Conservation (phyloP, 2,888 invertebrate genomes). For the Octonoba sinensis region DNA sequence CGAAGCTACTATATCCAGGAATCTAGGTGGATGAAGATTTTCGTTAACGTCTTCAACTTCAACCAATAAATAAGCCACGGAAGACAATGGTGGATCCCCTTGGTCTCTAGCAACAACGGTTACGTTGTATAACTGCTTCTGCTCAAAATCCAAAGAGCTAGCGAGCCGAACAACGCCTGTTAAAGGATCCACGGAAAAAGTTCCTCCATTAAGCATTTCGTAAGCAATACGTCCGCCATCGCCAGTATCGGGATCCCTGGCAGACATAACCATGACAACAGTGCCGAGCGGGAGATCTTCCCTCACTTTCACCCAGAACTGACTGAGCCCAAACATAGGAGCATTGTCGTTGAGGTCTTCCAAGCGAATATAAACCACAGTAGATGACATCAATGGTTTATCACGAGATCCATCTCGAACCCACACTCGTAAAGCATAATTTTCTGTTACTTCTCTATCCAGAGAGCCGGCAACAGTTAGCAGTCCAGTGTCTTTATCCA, state of each 20-base stretch:
- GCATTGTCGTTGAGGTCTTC: conserved; percentile 91
- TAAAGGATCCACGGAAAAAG: conserved; percentile 84
- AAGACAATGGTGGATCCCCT: conserved; percentile 80
- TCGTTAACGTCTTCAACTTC: conserved; percentile 93
- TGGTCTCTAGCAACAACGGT: conserved; percentile 87
- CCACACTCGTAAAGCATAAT: conserved; percentile 83
- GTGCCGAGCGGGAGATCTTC: conserved; percentile 92
- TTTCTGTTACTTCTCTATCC: conserved; percentile 86
- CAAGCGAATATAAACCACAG: conserved; percentile 83
- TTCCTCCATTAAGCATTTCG: conserved; percentile 77
- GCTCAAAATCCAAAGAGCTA: conserved; percentile 87
- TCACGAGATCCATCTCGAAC: conserved; percentile 78
- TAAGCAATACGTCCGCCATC: conserved; percentile 85
- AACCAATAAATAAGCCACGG: conserved; percentile 83
- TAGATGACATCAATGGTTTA: conserved; percentile 82
- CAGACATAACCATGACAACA: conserved; percentile 85
- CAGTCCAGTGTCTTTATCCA: conserved; percentile 83
- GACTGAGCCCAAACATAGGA: conserved; percentile 81
- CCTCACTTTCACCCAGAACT: conserved; percentile 80
- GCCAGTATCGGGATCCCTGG: conserved; percentile 88
- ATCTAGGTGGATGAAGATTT: conserved; percentile 86
- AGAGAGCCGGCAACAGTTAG: conserved; percentile 82
- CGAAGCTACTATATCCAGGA: conserved; percentile 80
- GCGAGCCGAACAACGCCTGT: conserved; percentile 89
- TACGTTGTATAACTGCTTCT: conserved; percentile 88